phyloP scores from a whole-genome alignment of 2,113 vertebrate species.

The Siphamia tubifer region DNA sequence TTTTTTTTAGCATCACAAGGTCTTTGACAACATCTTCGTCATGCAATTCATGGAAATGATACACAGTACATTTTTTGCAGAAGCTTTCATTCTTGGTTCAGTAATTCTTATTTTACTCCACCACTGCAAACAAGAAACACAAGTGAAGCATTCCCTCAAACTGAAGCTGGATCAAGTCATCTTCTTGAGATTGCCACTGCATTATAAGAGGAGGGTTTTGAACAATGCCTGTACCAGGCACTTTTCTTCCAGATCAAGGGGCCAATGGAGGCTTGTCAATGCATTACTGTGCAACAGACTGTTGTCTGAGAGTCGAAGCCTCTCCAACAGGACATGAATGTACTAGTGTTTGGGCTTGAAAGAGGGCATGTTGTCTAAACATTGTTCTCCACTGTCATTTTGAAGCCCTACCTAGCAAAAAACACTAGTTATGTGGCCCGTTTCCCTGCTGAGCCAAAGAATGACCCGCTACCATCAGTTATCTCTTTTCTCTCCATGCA shows the following conservation, averaged over 20 bases:
- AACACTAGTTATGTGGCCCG: conserved; percentile 56
- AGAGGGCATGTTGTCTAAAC: conserved; percentile 31
- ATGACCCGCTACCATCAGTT: conserved; percentile 56
- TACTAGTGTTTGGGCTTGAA: conserved; percentile 62
- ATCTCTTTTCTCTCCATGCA: conserved; percentile 53
- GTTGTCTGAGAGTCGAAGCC: conserved; percentile 47
- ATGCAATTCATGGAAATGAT: conserved; percentile 50
- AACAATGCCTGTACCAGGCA: conserved; percentile 38
- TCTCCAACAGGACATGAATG: conserved; percentile 73
- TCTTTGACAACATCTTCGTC: conserved; percentile 41
- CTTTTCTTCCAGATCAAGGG: conserved; percentile 55
- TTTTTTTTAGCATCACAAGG: conserved; percentile 32
- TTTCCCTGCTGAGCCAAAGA: conserved; percentile 75
- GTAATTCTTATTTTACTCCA: conserved; percentile 36
- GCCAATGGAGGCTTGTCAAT: conserved; percentile 28
- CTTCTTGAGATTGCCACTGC: conserved; percentile 34
- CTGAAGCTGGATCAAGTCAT: conserved; percentile 37
- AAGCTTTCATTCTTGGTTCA: conserved; percentile 60
- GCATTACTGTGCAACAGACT: conserved; percentile 41
- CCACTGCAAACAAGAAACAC: conserved; percentile 32
- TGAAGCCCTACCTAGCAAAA: conserved; percentile 49
- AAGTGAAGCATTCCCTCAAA: conserved; percentile 38
- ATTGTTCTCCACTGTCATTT: conserved; percentile 29
- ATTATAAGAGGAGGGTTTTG: conserved; percentile 37
- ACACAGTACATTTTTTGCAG: conserved; percentile 20